Base-by-base conservation (phyloP, 2,888 invertebrate genomes). In the Ischnus inquisitorius region DNA sequence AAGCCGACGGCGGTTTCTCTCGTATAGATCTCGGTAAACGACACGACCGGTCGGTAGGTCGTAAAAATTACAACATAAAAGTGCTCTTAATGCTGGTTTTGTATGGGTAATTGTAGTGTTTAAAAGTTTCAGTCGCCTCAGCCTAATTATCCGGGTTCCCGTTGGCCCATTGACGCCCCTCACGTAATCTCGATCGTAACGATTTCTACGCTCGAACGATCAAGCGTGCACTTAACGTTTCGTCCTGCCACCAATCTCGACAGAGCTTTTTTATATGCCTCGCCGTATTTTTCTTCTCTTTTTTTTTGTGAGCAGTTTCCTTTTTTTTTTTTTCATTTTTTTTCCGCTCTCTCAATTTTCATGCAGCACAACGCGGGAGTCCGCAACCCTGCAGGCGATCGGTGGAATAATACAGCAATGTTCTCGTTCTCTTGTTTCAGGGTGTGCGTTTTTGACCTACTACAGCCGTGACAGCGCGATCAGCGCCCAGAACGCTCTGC, bases 371-470 rank as follows among this genome's bases (percentile, higher is more conserved):
- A 34, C 34, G 34, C 14, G 25, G 8, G 19, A 28, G 64, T 51
- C 57, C 16, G 34, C n/a, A 8, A 22, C 16, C 25, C 62, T 16
- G 3, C 43, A n/a, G 75, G 64, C 76, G 72, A 72, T 83, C 68
- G 57, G 64, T 34, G 74, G 46, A 19, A 79, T 68, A 39, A 71
- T 60, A 74, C 51, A 51, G 65, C 60, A 68, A 54, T 68, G 57
- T 65, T 43, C 34, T 51, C 12, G 86, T 84, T 86, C 76, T 83
- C 84, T 92, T 90, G 93, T 96, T 95, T 28, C 96, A 98, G 98
- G 98, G 95, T 99, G 99, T 96, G 99, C 99, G 94, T 99, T 99
- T 95, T 96, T 99, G 95, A 99, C 99, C 93, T 99, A 98, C 96
- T 98, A 98, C 95, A 97, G 96, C 94, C 97, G 98, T 94, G 99